These are phyloP conservation scores for Yponomeuta malinellus DNA, from an alignment of 2,888 invertebrate genomes.

Conservation along the genomic window DNA sequence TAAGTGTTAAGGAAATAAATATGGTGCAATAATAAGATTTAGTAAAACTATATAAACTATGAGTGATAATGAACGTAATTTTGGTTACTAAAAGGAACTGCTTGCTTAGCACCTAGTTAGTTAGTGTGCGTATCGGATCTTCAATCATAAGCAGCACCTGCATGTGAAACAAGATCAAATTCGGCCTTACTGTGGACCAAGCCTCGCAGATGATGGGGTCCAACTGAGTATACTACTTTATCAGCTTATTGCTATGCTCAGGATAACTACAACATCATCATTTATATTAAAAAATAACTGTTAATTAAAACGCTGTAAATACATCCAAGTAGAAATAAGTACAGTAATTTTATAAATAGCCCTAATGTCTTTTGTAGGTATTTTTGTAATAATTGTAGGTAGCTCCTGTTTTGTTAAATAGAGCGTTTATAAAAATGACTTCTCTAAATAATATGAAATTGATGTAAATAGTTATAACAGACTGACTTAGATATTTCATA, in stretches of 20 bases:
- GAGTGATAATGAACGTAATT: neutral
- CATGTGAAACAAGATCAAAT: neutral
- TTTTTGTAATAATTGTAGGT: neutral
- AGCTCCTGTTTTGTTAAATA: neutral
- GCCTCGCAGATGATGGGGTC: conserved; percentile 40
- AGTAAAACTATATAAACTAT: neutral
- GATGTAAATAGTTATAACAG: conserved; percentile 12
- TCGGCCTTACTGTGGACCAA: conserved; percentile 69
- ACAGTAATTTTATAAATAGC: neutral
- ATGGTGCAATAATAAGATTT: conserved; percentile 40
- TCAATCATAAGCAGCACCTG: neutral
- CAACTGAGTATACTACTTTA: conserved; percentile 33
- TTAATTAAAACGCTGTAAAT: neutral
- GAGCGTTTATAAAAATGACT: neutral
- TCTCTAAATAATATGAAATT: neutral
- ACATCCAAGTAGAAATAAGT: neutral
- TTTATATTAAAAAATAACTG: neutral
- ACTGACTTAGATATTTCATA: conserved; percentile 17
- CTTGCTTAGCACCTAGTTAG: no score
- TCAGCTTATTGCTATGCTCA: conserved; percentile 35
- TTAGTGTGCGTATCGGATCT: neutral
- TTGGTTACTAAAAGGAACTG: no score
- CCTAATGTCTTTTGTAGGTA: neutral
- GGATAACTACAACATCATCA: conserved; percentile 29
- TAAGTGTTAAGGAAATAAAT: conserved; percentile 31